phyloP scores from a whole-genome alignment of 2,113 vertebrate genomes.

The Cercocebus atys region DNA sequence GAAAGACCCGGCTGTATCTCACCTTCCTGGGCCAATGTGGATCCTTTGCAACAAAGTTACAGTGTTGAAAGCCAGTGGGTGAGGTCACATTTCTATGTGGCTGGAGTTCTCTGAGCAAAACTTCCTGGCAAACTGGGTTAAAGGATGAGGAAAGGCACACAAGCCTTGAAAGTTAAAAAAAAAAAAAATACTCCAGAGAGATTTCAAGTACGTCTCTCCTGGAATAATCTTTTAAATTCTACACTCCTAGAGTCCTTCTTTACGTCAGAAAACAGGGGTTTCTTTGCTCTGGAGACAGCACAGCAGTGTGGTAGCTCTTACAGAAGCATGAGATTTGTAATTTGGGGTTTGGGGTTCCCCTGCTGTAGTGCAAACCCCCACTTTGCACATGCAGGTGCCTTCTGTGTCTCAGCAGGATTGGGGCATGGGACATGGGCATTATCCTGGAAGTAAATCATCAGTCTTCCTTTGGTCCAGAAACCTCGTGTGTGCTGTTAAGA shows the following conservation, averaged over 20 bases:
- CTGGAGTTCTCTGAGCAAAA: neutral
- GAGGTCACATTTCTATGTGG: neutral
- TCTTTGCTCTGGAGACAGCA: neutral
- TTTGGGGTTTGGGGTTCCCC: fast-evolving
- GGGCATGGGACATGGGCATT: fast-evolving
- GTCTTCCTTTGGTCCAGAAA: neutral
- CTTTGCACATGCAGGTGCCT: too few relatives aligned
- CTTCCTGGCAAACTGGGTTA: neutral
- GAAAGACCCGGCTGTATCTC: neutral
- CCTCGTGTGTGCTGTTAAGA: fast-evolving
- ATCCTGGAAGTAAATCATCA: fast-evolving
- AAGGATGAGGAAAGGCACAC: neutral
- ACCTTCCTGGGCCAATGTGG: neutral
- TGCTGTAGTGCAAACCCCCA: neutral
- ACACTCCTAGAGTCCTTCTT: too few relatives aligned
- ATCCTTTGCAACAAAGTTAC: neutral
- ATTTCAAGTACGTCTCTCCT: neutral
- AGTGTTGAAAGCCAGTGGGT: too few relatives aligned
- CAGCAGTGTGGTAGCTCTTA: fast-evolving
- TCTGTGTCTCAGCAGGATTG: neutral
- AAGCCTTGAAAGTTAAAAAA: too few relatives aligned
- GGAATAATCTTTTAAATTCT: neutral
- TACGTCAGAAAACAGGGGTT: neutral
- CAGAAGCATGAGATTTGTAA: fast-evolving
- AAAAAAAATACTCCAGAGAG: too few relatives aligned